Evolutionary conservation across 2,797 vertebrate species (phyloP), one percentile per base, ranked within the genome.

Genomic region (Tadarida brasiliensis): DNA sequence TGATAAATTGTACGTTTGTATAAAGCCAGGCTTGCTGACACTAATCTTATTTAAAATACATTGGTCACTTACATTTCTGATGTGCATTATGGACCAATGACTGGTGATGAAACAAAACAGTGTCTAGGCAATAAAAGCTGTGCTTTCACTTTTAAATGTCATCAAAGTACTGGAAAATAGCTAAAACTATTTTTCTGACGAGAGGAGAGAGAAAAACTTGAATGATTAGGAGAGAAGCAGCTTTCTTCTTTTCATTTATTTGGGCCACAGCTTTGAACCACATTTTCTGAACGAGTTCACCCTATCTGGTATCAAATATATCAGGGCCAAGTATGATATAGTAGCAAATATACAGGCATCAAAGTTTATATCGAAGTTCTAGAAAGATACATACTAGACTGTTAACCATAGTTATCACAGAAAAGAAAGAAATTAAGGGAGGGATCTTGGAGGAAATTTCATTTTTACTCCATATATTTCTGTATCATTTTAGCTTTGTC

Each of bases 191-290:
- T 87, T 67, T 90, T 57, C 24, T 51, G n/a, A 74, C 15, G n/a
- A 94, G 59, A 94, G n/a, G 30, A 56, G 90, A 70, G 70, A 87
- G 22, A 89, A 83, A 95, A 84, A 20, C 12, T 56, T 88, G 51
- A 92, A 80, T 82, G 88, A 86, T 28, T 73, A 51, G 35, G 14
- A 26, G 26, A 65, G 2, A 16, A 16, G 14, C 86, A 19, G 7
- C 19, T 49, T 71, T 84, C 65, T 70, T 88, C 82, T 57, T 92
- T 96, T 92, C 56, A 85, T 87, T 59, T 92, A 28, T 94, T 47
- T 88, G 33, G 73, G 65, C 19, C 49, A 73, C 17, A 92, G 63
- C 49, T 92, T 95, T 61, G 28, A 92, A 76, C 12, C 30, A 7
- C n/a, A 84, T 90, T 94, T 95, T 76, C 59, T 61, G 20, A 85